A percentile compares a stretch with the other conserved stretches of the same genome.
Conservation (phyloP, 2,888 invertebrate genomes). For the Galeopsomyia nigrocyanea region DNA sequence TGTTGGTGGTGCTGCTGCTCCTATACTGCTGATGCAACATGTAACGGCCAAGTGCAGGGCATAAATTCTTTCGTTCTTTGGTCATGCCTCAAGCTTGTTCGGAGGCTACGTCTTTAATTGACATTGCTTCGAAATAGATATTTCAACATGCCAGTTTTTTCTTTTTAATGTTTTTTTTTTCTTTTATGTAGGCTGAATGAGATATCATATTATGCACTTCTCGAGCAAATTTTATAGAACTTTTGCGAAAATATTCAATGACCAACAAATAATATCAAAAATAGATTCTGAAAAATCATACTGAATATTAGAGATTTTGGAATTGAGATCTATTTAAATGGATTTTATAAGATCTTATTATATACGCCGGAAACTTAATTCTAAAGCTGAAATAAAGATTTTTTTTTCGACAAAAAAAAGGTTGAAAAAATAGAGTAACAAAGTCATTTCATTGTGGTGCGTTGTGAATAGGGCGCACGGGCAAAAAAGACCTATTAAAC, state of each 20-base stretch:
- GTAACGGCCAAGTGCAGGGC: constrained; percentile 52
- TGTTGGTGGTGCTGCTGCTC: constrained; percentile 47
- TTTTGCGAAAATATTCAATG: no score
- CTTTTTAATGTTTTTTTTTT: no score
- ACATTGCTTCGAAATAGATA: constrained; percentile 22
- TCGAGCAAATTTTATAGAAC: no score
- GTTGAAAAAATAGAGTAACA: constrained; percentile 5
- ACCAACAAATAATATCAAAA: no score
- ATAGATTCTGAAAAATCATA: no score
- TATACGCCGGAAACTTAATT: no score
- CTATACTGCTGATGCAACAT: background rate
- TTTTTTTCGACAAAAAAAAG: background rate
- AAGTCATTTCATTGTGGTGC: constrained; percentile 27
- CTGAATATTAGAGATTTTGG: no score
- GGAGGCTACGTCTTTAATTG: constrained; percentile 20
- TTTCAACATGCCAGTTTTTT: background rate
- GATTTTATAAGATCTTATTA: no score
- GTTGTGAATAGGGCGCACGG: constrained; percentile 17
- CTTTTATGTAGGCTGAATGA: no score
- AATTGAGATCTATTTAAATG: no score
- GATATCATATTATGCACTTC: no score
- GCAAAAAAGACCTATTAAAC: constrained; percentile 51
- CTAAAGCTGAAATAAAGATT: no score
- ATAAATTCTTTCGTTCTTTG: constrained; percentile 53
- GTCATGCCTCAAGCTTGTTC: constrained; percentile 16